Base-by-base conservation (phyloP, 30 jellyfish, hydroid and myxozoan species). In the Phacellophora camtschatica region DNA sequence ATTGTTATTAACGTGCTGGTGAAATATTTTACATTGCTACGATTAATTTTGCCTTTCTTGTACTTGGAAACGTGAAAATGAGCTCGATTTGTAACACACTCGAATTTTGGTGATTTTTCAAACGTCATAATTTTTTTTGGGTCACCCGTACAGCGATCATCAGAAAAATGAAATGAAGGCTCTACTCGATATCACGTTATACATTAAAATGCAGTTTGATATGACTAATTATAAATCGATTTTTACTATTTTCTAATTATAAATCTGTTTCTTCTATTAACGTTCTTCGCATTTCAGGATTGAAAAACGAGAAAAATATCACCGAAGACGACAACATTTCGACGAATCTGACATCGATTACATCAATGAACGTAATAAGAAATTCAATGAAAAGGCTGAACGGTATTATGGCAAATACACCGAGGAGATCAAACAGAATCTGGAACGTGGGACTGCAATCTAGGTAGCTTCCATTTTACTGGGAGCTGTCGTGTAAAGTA, bases 391-490 rank as follows among this genome's bases (percentile, higher is more conserved):
- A 42, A 95, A 87, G 63, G 97, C 99, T 0, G 97, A 95, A 64
- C 95, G 97, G 39, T 87, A 68, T 70, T 95, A 88, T 59, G 99
- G 99, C 39, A 78, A 95, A 45, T 95, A 95, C 65, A 87, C 99
- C 18, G 94, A 78, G 32, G 97, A 95, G 71, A 86, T 95, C 91
- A 88, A 88, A 46, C 96, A 95, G 39, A 88, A 95, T 50, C 74
- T 95, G 84, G 99, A 95, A 28, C 78, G 99, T 24, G 99, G 99
- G 36, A 95, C 99, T 20, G 99, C 99, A 12, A 85, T 92, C 54
- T 92, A 54, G 70, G 5, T 0, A 62, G 12, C 64, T 12, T 62
- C 27, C 63, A 62, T 29, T 7, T 1, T 28, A 46, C 11, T 0
- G 22, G 51, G 51, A 46, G 25, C 61, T 0, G 61, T 7, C 4